Base-by-base conservation (phyloP, 2,888 invertebrate species). In the Drosophila prostipennis region DNA sequence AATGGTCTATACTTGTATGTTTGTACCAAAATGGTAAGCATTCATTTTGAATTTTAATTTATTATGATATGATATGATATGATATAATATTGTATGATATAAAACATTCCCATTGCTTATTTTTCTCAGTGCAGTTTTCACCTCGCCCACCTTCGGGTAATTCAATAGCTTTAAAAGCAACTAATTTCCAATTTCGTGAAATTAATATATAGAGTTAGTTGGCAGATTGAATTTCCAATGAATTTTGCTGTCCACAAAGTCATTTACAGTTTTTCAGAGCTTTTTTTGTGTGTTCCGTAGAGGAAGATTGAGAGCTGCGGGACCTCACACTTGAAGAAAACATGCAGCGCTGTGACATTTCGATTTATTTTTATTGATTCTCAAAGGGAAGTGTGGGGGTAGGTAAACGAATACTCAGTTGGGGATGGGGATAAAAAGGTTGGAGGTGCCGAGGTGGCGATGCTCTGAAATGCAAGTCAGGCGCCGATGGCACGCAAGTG, bases 281-380 rank as follows among this genome's bases (percentile, higher is more conserved):
- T 63, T 43, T 70, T 49, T 16, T 43, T 51, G 32, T 40, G 13
- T 16, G 7, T 29, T 45, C 32, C 49, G n/a, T 19, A 13, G 46
- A 11, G 36, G 19, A 48, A 58, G 70, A 59, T 58, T 32, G 39
- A 48, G 39, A 85, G 68, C 82, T 82, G 80, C 82, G 82, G 89
- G 82, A 87, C 87, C 87, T 77, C 81, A 81, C 81, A 81, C 81
- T 86, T 79, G 79, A 86, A 63, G 10, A 40, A 63, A 57, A 64
- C 61, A 73, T 72, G 80, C 80, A 81, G 71, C 80, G 65, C 81
- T 73, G 85, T 86, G 89, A 89, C 84, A 85, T 86, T 88, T 89
- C 89, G 89, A 89, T 85, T 85, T 89, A 85, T 85, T 89, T 84
- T 85, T 85, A 89, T 85, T 85, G 84, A 85, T 80, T 86, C 76